Conservation (phyloP, 2,888 invertebrate genomes). For the Caenorhabditis angaria region DNA sequence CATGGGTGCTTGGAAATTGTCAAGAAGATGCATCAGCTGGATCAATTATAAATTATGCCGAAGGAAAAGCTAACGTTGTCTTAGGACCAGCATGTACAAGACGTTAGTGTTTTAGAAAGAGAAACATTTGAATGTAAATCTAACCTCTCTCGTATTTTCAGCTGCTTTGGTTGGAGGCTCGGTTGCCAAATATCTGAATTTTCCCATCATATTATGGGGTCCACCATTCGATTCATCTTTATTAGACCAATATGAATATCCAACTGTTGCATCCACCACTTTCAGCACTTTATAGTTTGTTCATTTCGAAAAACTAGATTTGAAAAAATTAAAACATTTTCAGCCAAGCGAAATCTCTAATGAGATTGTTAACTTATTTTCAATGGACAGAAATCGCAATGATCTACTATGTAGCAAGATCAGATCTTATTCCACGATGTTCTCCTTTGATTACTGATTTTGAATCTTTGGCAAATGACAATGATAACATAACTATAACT, state of each 20-base stretch:
- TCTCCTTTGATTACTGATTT: constrained; percentile 30
- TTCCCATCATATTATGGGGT: constrained; percentile 54
- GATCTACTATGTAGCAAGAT: constrained; percentile 47
- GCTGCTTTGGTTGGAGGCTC: constrained; percentile 46
- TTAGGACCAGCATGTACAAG: constrained; percentile 52
- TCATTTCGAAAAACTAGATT: not conserved
- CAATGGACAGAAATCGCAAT: constrained; percentile 62
- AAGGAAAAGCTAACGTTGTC: constrained; percentile 42
- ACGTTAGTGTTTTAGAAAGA: constrained; percentile 22
- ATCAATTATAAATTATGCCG: constrained; percentile 39
- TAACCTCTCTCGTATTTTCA: too few species aligned
- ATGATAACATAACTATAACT: constrained; percentile 47
- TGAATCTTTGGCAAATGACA: constrained; percentile 19
- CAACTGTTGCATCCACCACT: constrained; percentile 48
- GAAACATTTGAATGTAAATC: not conserved
- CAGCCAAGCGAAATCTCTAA: constrained; percentile 41
- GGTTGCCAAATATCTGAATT: constrained; percentile 47
- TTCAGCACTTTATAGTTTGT: constrained; percentile 49
- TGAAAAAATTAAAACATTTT: constrained; percentile 9
- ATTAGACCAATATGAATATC: constrained; percentile 42
- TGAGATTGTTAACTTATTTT: constrained; percentile 47
- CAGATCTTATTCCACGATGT: constrained; percentile 42
- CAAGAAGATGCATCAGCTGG: constrained; percentile 38
- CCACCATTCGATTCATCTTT: constrained; percentile 49
- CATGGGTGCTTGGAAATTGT: constrained; percentile 48